Percentiles rank a stretch among this genome's conserved stretches.
phyloP scores from a whole-genome alignment of 2,888 invertebrate genomes.

The Andricus curvator region DNA sequence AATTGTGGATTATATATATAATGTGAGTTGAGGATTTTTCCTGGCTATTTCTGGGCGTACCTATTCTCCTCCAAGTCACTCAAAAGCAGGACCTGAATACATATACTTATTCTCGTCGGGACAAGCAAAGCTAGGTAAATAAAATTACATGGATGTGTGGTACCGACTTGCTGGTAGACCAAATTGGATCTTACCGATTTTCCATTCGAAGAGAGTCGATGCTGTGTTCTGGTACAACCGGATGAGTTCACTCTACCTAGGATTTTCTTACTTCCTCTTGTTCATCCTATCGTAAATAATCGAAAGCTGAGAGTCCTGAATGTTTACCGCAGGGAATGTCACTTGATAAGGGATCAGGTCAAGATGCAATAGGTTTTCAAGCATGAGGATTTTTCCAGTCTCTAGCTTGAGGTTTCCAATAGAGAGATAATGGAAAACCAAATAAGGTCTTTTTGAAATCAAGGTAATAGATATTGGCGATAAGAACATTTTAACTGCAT shows the following conservation, averaged over 20 bases:
- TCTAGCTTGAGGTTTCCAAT: slow-evolving; percentile 12
- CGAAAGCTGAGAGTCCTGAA: slow-evolving; percentile 32
- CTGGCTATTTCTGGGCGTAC: no score
- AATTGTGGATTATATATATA: no score
- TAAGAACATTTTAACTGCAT: background rate
- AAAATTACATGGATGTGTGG: slow-evolving; percentile 54
- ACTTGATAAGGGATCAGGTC: slow-evolving; percentile 36
- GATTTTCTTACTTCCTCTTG: slow-evolving; percentile 36
- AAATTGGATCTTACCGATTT: slow-evolving; percentile 57
- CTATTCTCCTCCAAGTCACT: background rate
- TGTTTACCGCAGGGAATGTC: slow-evolving; percentile 28
- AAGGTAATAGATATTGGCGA: background rate
- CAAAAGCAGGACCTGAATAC: background rate
- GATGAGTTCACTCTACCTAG: slow-evolving; percentile 33
- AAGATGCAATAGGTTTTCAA: slow-evolving; percentile 30
- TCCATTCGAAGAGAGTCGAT: slow-evolving; percentile 48
- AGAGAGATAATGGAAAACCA: slow-evolving; percentile 8
- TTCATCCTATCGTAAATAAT: slow-evolving; percentile 37
- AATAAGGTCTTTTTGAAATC: background rate
- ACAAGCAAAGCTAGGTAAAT: slow-evolving; percentile 50
- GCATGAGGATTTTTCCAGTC: slow-evolving; percentile 3
- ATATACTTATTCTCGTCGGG: slow-evolving; percentile 5
- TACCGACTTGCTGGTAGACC: slow-evolving; percentile 45
- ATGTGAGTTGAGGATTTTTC: no score
- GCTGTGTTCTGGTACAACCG: slow-evolving; percentile 6